Evolutionary conservation across 1,140 invertebrate species (phyloP), one percentile per base, ranked within the genome.

Genomic region (Uloborus diversus): DNA sequence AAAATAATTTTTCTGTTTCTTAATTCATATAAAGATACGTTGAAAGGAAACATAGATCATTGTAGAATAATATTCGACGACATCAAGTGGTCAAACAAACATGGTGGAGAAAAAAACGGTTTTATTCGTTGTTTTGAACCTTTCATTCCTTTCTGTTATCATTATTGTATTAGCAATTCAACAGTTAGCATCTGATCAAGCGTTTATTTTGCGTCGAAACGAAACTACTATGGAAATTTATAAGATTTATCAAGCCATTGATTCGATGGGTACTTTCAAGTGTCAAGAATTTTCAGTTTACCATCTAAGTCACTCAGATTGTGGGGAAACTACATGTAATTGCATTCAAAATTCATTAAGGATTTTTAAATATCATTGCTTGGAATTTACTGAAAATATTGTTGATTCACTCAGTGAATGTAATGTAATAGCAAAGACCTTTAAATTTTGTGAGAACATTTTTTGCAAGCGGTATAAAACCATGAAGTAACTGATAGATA

Each of bases 361-460:
- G 17, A 20, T 53, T 53, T 53, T 53, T n/a, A 53, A 53, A 53
- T 20, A 53, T 53, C 49, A 53, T n/a, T 53, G 49, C 23, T 53
- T 53, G 13, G 49, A 53, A 53, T 53, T 53, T 20, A 53, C 49
- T 9, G n/a, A 53, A 53, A 53, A 53, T 53, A 53, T 53, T 53
- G 49, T 53, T 7, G 1, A 53, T 53, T 53, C 49, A 14, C 7
- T 9, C 5, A 53, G 49, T n/a, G 49, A 53, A 20, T 53, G 49
- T 53, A 14, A 17, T n/a, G 17, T 53, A 5, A 3, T 53, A 2
- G 1, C 13, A 9, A 1, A 53, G 17, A 20, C 23, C 0, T 7
- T 53, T 53, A 53, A 53, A 2, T 14, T 14, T n/a, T 53, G 49
- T 4, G 7, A 17, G 23, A n/a, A 53, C 5, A 53, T 53, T 53